Evolutionary conservation across 1,140 invertebrate genomes (phyloP), one percentile per base, ranked within the genome.

Genomic region (Drosophila rufa): DNA sequence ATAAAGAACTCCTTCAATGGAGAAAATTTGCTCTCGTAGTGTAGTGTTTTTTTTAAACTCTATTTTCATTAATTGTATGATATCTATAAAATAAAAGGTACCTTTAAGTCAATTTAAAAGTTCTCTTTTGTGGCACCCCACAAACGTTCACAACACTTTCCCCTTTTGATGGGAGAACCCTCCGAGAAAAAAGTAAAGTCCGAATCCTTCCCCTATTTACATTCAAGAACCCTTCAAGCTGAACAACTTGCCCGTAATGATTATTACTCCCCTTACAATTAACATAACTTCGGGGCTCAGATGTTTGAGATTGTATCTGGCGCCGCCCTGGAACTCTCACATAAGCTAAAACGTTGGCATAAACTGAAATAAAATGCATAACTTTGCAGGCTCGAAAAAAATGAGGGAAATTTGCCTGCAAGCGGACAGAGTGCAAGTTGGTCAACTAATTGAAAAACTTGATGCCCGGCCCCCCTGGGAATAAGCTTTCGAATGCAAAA

Each of bases 371-470:
- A 59, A 70, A 70, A 69, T 74, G 64, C 48, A 78, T 77, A 78
- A 78, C 59, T 77, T 78, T 40, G 19, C 17, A 22, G 46, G 40
- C 68, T 40, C 68, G 5, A 57, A 11, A 25, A 57, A 33, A 59
- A 46, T 38, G 47, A 75, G 17, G 17, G 2, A 55, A 55, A 38
- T 77, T 77, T 45, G 62, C 62, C 56, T 77, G 73, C 38, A 40
- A 50, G 74, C 36, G 17, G 38, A 25, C 47, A 60, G 59, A 77
- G 75, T 69, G 74, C 74, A 77, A 60, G 75, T 77, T 77, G 73
- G 65, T 78, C 75, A 69, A 78, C 65, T 79, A 83, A 83, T 83
- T 83, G 80, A 83, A 83, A 83, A 83, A 82, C 75, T 82, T 82
- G 33, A 59, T 48, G 56, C 59, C 60, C 56, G 3, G 36, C 19